Percentiles rank a stretch among this genome's conserved stretches.
These are phyloP conservation scores for Sebastes iracundus DNA, from an alignment of 2,797 vertebrate genomes.

Conservation along the genomic window DNA sequence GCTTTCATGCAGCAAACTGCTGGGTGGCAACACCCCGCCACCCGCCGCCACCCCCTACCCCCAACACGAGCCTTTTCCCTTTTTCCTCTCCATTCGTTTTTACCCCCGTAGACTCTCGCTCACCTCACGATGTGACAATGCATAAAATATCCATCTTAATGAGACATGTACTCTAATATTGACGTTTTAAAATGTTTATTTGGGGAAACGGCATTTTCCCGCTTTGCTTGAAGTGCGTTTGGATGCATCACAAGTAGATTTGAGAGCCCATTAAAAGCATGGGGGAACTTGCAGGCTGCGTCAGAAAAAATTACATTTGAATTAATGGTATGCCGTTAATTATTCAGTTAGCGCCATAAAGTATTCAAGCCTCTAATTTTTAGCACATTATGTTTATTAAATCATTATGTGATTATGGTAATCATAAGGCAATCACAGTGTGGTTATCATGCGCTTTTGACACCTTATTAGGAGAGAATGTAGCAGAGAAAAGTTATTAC, in stretches of 20 bases:
- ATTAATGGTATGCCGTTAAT: conserved; percentile 63
- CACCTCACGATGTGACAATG: not conserved
- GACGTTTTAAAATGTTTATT: conserved; percentile 42
- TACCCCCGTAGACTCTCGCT: not conserved
- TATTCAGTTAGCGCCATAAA: conserved; percentile 64
- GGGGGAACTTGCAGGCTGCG: conserved; percentile 12
- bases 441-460: conserved; percentile 42
- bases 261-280: conserved; percentile 29
- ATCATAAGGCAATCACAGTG: conserved; percentile 37
- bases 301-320: conserved; percentile 60
- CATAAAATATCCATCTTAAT: conserved; percentile 21
- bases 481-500: not conserved
- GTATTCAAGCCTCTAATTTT: conserved; percentile 59
- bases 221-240: conserved; percentile 1
- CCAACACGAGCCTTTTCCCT: not conserved
- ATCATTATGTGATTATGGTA: conserved; percentile 63
- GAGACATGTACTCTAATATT: conserved; percentile 17
- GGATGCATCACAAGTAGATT: conserved; percentile 18
- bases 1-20: conserved; percentile 75
- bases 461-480: conserved; percentile 26
- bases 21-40: conserved; percentile 56
- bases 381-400: conserved; percentile 71
- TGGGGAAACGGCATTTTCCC: conserved; percentile 16
- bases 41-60: not conserved
- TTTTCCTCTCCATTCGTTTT: conserved; percentile 2